Evolutionary conservation across 1,140 invertebrate species (phyloP).

Genomic region (Rhopalosiphum maidis): DNA sequence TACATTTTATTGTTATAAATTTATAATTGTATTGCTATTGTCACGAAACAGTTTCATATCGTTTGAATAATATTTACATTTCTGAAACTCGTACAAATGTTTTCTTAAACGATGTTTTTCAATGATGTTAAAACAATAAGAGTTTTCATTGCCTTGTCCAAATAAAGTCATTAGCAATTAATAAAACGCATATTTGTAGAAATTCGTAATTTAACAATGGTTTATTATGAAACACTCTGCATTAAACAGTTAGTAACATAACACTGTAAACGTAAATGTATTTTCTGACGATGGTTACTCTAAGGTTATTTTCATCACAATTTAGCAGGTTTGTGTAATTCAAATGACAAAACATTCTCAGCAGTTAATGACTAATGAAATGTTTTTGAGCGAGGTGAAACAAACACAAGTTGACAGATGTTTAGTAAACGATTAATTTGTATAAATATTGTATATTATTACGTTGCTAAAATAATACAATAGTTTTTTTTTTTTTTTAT

Average conservation of each 20-base stretch:
- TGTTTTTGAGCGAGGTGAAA: not conserved
- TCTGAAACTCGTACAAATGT: not conserved
- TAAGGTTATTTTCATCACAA: not conserved
- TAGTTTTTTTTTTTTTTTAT: not conserved
- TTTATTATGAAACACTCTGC: not conserved
- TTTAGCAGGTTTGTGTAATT: not conserved
- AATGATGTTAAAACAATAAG: not conserved
- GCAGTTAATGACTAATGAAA: not conserved
- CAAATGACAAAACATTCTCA: not conserved
- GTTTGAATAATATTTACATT: not conserved
- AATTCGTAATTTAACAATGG: not conserved
- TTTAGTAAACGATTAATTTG: not conserved
- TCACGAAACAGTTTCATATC: not conserved
- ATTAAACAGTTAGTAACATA: not conserved
- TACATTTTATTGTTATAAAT: not conserved
- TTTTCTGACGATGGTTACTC: not conserved
- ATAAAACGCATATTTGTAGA: not conserved
- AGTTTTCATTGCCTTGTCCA: not conserved
- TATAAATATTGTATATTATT: too few species aligned
- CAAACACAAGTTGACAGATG: not conserved
- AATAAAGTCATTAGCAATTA: not conserved
- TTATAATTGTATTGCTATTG: not conserved
- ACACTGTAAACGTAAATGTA: not conserved
- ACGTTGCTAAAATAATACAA: not conserved
- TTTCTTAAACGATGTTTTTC: not conserved